A percentile compares a stretch with the other conserved stretches of the same genome.
Conservation (phyloP, 1,140 invertebrate genomes). For the Saccostrea glomerata region DNA sequence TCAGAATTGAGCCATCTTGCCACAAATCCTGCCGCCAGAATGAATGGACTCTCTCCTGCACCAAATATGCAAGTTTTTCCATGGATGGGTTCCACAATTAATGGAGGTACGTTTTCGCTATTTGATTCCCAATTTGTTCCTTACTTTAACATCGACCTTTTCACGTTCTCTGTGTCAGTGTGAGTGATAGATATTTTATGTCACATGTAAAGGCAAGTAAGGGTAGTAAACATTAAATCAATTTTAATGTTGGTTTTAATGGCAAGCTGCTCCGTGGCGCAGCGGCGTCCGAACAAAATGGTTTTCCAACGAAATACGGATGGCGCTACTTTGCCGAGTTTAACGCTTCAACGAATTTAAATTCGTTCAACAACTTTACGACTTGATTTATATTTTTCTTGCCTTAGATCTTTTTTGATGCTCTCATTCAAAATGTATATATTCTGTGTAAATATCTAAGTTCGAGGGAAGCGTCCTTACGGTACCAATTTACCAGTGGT, state of each 20-base stretch:
- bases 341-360: constrained; percentile 3
- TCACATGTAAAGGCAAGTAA: constrained; percentile 6
- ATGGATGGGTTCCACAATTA: constrained; percentile 55
- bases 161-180: constrained; percentile 11
- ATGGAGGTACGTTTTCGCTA: constrained; percentile 46
- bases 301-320: constrained; percentile 18
- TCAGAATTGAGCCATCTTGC: constrained; percentile 26
- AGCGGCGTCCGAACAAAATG: constrained; percentile 31
- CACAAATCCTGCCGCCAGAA: constrained; percentile 35
- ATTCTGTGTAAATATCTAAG: constrained; percentile 33
- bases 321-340: constrained; percentile 7
- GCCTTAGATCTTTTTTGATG: constrained; percentile 28
- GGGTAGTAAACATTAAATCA: constrained; percentile 31
- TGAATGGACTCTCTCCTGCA: constrained; percentile 54
- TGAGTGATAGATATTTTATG: constrained; percentile 35
- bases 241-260: constrained; percentile 34
- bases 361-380: constrained; percentile 36
- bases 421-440: constrained; percentile 35
- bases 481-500: background rate
- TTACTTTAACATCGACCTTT: background rate
- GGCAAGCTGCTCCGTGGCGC: constrained; percentile 23
- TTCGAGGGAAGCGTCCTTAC: background rate
- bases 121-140: background rate
- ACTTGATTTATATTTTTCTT: background rate
- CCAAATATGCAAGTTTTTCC: constrained; percentile 57